phyloP scores from a whole-genome alignment of 1,140 invertebrate genomes.

The Fragariocoptes setiger region DNA sequence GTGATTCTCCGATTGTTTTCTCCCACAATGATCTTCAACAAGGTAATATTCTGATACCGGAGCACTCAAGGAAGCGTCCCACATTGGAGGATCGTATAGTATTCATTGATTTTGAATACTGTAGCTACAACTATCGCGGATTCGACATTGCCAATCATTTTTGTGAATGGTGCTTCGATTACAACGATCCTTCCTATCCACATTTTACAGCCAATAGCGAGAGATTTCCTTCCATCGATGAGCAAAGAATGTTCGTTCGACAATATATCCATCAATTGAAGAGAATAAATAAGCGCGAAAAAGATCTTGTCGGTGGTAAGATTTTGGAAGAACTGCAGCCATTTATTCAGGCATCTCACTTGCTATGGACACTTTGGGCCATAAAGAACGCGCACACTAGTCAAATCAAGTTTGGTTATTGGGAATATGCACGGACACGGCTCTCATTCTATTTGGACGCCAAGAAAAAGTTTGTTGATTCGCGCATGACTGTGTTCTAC shows the following conservation, averaged over 20 bases:
- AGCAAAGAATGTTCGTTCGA: slow-evolving; percentile 26
- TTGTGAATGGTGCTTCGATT: slow-evolving; percentile 73
- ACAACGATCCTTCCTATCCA: slow-evolving; percentile 38
- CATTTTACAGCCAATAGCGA: slow-evolving; percentile 33
- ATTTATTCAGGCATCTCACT: slow-evolving; percentile 55
- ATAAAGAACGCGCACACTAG: slow-evolving; percentile 54
- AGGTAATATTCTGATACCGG: slow-evolving; percentile 24
- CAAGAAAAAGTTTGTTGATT: slow-evolving; percentile 2
- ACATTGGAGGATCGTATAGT: slow-evolving; percentile 19
- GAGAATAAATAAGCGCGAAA: background rate
- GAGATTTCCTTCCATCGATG: slow-evolving; percentile 37
- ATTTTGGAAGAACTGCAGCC: slow-evolving; percentile 40
- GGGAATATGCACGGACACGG: slow-evolving; percentile 28
- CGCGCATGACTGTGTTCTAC: slow-evolving; percentile 2
- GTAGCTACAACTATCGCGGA: slow-evolving; percentile 22
- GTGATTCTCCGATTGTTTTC: slow-evolving; percentile 55
- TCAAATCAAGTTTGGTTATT: slow-evolving; percentile 70
- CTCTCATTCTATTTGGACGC: background rate
- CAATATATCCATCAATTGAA: slow-evolving; percentile 7
- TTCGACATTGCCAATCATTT: slow-evolving; percentile 92
- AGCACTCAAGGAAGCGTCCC: slow-evolving; percentile 17
- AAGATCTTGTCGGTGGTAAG: slow-evolving; percentile 13
- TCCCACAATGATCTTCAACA: slow-evolving; percentile 94
- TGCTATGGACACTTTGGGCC: slow-evolving; percentile 71
- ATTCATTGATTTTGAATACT: slow-evolving; percentile 58